Base-by-base conservation (phyloP, 2,113 vertebrate species). In the Dicaeum eximium region DNA sequence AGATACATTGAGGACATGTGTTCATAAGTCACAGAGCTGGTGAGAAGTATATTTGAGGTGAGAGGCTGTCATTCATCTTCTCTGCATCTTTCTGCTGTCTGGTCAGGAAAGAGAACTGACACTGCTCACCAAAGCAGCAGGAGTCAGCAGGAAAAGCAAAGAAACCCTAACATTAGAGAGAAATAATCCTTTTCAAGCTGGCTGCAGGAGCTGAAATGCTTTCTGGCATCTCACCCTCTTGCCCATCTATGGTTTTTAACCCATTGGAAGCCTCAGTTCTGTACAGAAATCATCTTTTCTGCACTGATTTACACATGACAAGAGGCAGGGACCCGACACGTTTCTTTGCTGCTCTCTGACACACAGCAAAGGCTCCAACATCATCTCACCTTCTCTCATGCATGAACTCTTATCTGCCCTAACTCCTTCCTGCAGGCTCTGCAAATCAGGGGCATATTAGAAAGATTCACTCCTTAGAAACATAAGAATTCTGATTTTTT, bases 41-140 rank as follows among this genome's bases (percentile, higher is more conserved):
- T 91, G 92, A 97, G 89, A 96, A 96, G 94, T 92, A 90, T 94
- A 91, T 95, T 93, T 97, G 96, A 98, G 96, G 97, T 97, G 96
- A 97, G 93, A 90, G 86, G 89, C 96, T 97, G 97, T 94, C 97
- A 95, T 96, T 98, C 95, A 97, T 95, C 95, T 95, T 93, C 93
- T 40, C 95, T 72, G 81, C 94, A 69, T 86, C 71, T 62, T 94
- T 94, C 62, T 80, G 90, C 86, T 90, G 81, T 48, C 84, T 22
- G 57, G 95, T 90, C 94, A 96, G 94, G 92, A 92, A 88, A 96
- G 94, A 95, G 96, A 96, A 93, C 73, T 92, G 92, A 96, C 94
- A 96, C 71, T 75, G 91, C 91, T 97, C 95, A 95, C 78, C 92
- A 82, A 97, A 97, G 95, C 96, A 97, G 96, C 95, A 96, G 85